A percentile compares a stretch with the other conserved stretches of the same genome.
These are phyloP conservation scores for Grantiella picta DNA, from an alignment of 2,113 vertebrate species.

Conservation along the genomic window DNA sequence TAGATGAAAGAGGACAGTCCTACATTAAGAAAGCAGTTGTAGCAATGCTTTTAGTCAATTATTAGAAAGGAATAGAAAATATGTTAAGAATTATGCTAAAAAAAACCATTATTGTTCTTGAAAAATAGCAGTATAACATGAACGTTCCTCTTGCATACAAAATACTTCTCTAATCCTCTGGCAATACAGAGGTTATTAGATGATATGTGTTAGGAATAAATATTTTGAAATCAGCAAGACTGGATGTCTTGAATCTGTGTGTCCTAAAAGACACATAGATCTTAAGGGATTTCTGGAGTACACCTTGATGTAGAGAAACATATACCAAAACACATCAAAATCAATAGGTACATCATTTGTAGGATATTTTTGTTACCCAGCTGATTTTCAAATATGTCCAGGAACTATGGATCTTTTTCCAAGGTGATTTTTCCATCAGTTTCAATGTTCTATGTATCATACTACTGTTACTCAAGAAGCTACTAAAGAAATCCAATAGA, in stretches of 20 bases:
- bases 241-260: not conserved
- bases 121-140: not conserved
- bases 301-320: not conserved
- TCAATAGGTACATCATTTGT: not conserved
- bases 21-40: not conserved
- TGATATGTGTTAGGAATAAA: not conserved
- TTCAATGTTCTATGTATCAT: not conserved
- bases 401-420: not conserved
- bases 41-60: not conserved
- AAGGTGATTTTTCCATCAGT: not conserved
- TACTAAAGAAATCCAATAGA: not conserved
- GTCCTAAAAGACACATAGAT: not conserved
- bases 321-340: not conserved
- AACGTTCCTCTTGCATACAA: not conserved
- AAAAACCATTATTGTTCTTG: not conserved
- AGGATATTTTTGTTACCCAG: not conserved
- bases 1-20: not conserved
- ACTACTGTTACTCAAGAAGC: not conserved
- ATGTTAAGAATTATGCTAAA: not conserved
- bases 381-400: not conserved
- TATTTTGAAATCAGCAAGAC: not conserved
- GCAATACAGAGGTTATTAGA: not conserved
- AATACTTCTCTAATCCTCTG: not conserved
- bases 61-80: not conserved
- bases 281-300: not conserved